Conservation (phyloP, 2,797 vertebrate genomes). For the Aphelocoma californica region DNA sequence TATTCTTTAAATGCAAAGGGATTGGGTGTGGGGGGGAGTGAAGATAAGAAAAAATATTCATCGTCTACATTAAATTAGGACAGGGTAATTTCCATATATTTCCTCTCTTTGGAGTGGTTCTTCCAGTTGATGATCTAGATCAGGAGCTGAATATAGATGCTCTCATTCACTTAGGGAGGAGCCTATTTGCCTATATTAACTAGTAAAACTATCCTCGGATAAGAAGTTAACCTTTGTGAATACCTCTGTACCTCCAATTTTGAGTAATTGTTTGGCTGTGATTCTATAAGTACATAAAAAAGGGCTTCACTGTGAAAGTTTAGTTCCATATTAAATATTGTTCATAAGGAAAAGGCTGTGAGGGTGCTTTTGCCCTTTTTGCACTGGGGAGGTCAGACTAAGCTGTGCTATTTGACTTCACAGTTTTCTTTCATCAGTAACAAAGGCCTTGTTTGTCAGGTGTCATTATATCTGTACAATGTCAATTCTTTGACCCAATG, state of each 20-base stretch:
- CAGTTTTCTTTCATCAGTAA: neutral
- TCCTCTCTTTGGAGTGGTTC: neutral
- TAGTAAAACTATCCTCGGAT: neutral
- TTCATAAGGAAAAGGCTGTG: neutral
- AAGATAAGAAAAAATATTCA: neutral
- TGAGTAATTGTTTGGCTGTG: neutral
- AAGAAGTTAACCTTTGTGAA: neutral
- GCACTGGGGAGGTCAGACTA: neutral
- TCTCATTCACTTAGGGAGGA: neutral
- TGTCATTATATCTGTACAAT: accelerated
- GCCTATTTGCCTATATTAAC: neutral
- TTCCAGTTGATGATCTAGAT: constrained; percentile 4
- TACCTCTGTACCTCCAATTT: neutral
- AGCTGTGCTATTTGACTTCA: neutral
- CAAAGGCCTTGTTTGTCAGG: neutral
- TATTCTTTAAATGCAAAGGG: neutral
- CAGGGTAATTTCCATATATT: neutral
- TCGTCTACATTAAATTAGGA: constrained; percentile 5
- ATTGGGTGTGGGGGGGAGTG: accelerated
- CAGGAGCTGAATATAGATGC: constrained; percentile 30
- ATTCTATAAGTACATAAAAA: neutral
- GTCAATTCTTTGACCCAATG: neutral
- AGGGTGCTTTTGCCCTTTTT: neutral
- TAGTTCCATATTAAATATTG: neutral
- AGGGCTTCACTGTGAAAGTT: neutral